Conservation (phyloP, 1,140 invertebrate species). For the Zaprionus ghesquierei region DNA sequence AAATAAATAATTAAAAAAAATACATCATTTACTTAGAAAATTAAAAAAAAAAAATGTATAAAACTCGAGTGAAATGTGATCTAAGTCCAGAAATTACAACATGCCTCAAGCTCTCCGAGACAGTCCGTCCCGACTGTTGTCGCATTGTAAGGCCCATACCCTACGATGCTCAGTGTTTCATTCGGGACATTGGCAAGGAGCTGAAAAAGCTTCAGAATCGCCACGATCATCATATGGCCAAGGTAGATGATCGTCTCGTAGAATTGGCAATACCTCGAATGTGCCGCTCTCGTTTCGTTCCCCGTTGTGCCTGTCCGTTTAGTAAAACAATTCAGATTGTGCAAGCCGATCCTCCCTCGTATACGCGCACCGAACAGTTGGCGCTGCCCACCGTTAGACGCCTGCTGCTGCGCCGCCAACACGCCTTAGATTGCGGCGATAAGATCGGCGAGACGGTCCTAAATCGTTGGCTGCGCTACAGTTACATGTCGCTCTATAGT, state of each 20-base stretch:
- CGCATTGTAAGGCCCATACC: slow-evolving; percentile 44
- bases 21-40: not conserved
- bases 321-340: slow-evolving; percentile 62
- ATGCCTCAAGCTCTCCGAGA: slow-evolving; percentile 41
- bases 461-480: slow-evolving; percentile 66
- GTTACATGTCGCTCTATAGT: slow-evolving; percentile 70
- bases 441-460: slow-evolving; percentile 55
- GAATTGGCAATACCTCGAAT: slow-evolving; percentile 50
- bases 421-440: slow-evolving; percentile 38
- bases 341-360: slow-evolving; percentile 25
- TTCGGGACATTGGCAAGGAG: slow-evolving; percentile 52
- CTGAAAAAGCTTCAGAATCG: slow-evolving; percentile 40
- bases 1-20: slow-evolving; percentile 15
- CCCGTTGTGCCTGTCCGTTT: slow-evolving; percentile 63
- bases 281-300: slow-evolving; percentile 42
- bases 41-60: slow-evolving; percentile 30
- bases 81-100: slow-evolving; percentile 52
- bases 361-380: slow-evolving; percentile 71
- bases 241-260: slow-evolving; percentile 44
- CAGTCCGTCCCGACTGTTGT: slow-evolving; percentile 63
- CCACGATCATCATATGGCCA: slow-evolving; percentile 49
- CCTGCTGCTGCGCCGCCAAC: slow-evolving; percentile 26
- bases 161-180: slow-evolving; percentile 56
- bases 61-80: slow-evolving; percentile 47
- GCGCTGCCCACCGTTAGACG: slow-evolving; percentile 56